These are phyloP conservation scores for Aphaenogaster floridana DNA, from an alignment of 1,140 invertebrate genomes.

Conservation along the genomic window DNA sequence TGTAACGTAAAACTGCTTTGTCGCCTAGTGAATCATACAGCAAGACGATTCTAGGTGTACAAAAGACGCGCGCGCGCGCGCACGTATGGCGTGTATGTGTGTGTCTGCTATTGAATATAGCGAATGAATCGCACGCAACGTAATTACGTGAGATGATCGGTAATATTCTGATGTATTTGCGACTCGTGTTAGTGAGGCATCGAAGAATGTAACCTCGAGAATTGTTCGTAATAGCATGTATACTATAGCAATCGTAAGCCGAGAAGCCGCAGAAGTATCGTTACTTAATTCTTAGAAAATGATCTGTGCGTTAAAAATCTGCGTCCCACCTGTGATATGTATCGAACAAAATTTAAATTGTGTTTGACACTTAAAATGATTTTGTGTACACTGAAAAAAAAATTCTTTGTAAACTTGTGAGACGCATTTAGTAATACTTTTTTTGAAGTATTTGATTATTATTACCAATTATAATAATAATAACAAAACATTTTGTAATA, in stretches of 20 bases:
- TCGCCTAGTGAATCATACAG: constrained; percentile 50
- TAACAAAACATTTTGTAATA: too few species aligned
- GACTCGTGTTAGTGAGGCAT: constrained; percentile 39
- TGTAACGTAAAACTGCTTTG: constrained; percentile 59
- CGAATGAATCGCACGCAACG: constrained; percentile 39
- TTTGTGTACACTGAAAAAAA: neutral
- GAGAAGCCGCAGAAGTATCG: constrained; percentile 30
- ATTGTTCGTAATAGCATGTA: constrained; percentile 39
- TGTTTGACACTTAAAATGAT: neutral
- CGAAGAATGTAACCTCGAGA: constrained; percentile 53
- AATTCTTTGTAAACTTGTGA: too few species aligned
- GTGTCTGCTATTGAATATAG: constrained; percentile 26
- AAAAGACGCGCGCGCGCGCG: neutral
- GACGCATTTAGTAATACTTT: too few species aligned
- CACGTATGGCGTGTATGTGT: neutral
- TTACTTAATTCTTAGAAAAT: constrained; percentile 33
- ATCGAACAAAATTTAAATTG: neutral
- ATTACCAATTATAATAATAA: too few species aligned
- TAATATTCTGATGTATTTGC: constrained; percentile 43
- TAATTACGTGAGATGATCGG: constrained; percentile 58
- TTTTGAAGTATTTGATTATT: too few species aligned
- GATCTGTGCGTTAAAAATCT: neutral
- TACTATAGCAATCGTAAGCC: constrained; percentile 9
- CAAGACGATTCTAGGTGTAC: neutral
- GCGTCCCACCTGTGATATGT: neutral